Evolutionary conservation across 2,797 vertebrate genomes (phyloP).

Genomic region (Poecilia velifera): DNA sequence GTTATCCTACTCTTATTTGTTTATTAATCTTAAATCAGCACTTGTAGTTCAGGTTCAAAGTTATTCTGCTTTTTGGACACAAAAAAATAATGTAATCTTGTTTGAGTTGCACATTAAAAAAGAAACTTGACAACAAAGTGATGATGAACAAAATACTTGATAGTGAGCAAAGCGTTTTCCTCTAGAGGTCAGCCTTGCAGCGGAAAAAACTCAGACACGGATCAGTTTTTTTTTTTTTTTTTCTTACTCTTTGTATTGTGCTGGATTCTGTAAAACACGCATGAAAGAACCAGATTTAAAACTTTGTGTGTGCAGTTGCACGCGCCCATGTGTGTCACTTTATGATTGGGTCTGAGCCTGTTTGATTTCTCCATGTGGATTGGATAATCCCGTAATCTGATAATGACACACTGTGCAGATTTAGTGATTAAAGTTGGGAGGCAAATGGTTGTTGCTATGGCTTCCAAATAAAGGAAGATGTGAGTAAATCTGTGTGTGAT

Average conservation of each 20-base stretch:
- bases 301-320: slow-evolving; percentile 6
- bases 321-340: slow-evolving; percentile 8
- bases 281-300: not conserved
- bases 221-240: slow-evolving; percentile 8
- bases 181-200: slow-evolving; percentile 62
- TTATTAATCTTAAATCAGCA: slow-evolving; percentile 8
- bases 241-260: slow-evolving; percentile 11
- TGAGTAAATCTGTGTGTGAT: slow-evolving; percentile 32
- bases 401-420: slow-evolving; percentile 81
- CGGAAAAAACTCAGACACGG: slow-evolving; percentile 42
- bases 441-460: slow-evolving; percentile 76
- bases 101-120: not conserved
- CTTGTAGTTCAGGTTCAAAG: not conserved
- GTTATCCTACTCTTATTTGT: slow-evolving; percentile 17
- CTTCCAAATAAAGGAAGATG: slow-evolving; percentile 50
- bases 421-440: slow-evolving; percentile 80
- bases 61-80: not conserved
- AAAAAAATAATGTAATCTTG: not conserved
- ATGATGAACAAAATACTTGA: not conserved
- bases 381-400: slow-evolving; percentile 83
- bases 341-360: slow-evolving; percentile 46
- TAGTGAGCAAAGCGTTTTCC: slow-evolving; percentile 8
- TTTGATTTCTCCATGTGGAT: slow-evolving; percentile 73
- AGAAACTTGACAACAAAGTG: not conserved
- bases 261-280: not conserved